phyloP scores from a whole-genome alignment of 2,888 invertebrate genomes.

The Brachyptera risi region DNA sequence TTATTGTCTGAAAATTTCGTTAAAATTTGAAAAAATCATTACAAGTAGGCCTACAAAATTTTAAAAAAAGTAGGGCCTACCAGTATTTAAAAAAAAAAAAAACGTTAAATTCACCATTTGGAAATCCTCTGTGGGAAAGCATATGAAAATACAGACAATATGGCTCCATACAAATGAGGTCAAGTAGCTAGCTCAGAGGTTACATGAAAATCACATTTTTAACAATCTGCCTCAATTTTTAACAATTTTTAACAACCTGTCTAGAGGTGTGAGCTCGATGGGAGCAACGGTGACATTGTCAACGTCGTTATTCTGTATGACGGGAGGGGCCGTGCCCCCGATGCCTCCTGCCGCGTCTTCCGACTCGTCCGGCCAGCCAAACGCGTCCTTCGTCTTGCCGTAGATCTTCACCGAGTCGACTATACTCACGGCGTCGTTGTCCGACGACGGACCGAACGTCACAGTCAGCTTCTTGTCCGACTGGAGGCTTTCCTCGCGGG shows the following conservation, averaged over 20 bases:
- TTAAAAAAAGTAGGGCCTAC: too few relatives aligned
- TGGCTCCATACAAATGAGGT: too few relatives aligned
- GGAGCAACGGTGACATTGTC: constrained; percentile 44
- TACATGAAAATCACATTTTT: background rate
- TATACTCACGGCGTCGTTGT: constrained; percentile 84
- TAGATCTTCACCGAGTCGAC: constrained; percentile 54
- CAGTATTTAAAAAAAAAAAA: too few relatives aligned
- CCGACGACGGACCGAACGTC: constrained; percentile 78
- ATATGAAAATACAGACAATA: too few relatives aligned
- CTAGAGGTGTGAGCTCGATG: constrained; percentile 55
- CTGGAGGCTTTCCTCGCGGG: constrained; percentile 87
- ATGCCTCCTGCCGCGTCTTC: constrained; percentile 64
- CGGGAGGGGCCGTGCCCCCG: constrained; percentile 36
- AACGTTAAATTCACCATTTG: too few relatives aligned
- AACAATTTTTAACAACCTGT: constrained; percentile 46
- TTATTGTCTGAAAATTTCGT: too few relatives aligned
- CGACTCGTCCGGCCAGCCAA: constrained; percentile 95
- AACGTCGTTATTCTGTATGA: constrained; percentile 39
- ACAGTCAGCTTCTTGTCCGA: constrained; percentile 88
- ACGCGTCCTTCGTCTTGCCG: constrained; percentile 91
- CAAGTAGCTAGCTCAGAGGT: too few relatives aligned
- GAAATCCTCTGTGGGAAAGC: too few relatives aligned
- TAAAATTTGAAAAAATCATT: too few relatives aligned
- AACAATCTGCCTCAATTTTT: constrained; percentile 48
- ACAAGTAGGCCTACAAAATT: too few relatives aligned